These are phyloP conservation scores for Sminthurides bifidus DNA, from an alignment of 1,140 invertebrate genomes.

Conservation along the genomic window DNA sequence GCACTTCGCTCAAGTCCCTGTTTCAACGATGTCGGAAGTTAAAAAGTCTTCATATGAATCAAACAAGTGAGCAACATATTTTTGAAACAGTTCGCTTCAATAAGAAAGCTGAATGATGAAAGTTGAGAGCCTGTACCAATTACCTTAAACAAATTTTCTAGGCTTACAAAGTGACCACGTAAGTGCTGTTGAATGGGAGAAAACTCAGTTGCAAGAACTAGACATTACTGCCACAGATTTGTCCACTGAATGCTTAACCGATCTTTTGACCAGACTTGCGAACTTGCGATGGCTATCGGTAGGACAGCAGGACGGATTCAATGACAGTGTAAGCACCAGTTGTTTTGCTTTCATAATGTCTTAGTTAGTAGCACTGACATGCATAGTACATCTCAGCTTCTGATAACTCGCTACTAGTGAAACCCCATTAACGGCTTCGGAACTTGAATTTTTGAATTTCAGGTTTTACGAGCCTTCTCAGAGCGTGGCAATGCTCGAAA, in stretches of 20 bases:
- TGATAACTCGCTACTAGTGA: background rate
- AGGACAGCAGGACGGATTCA: slow-evolving; percentile 94
- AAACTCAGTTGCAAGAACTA: slow-evolving; percentile 81
- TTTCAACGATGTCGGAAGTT: slow-evolving; percentile 87
- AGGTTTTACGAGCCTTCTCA: slow-evolving; percentile 75
- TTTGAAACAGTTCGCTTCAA: background rate
- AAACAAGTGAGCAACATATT: slow-evolving; percentile 62
- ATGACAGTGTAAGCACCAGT: slow-evolving; percentile 56
- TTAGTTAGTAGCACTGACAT: background rate
- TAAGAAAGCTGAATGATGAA: too few relatives aligned
- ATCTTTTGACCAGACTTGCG: slow-evolving; percentile 79
- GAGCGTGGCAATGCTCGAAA: slow-evolving; percentile 74
- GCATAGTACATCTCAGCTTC: background rate
- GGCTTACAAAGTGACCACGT: slow-evolving; percentile 68
- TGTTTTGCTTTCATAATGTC: background rate
- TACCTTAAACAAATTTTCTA: background rate
- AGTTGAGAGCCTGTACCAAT: background rate
- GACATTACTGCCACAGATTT: slow-evolving; percentile 95
- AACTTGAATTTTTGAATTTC: slow-evolving; percentile 22
- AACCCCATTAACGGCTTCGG: background rate
- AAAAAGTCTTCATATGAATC: slow-evolving; percentile 85
- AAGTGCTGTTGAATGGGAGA: slow-evolving; percentile 95
- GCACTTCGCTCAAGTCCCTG: slow-evolving; percentile 87
- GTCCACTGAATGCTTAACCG: slow-evolving; percentile 81
- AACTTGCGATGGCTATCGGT: slow-evolving; percentile 80